These are phyloP conservation scores for Folsomia candida DNA, from an alignment of 2,888 invertebrate genomes.

Conservation along the genomic window DNA sequence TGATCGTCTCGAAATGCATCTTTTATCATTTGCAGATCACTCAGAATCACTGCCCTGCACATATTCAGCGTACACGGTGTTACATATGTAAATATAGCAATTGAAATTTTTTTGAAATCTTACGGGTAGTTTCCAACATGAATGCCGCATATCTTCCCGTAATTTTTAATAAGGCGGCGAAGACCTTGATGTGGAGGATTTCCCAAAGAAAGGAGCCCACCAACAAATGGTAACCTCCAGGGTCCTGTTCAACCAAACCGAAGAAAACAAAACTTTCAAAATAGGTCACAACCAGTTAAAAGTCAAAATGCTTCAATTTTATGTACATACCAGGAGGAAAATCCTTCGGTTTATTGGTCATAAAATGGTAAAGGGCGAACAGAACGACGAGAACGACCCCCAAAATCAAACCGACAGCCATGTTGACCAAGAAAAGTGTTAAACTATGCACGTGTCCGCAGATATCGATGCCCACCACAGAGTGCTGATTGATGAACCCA, in stretches of 20 bases:
- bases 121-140: conserved; percentile 34
- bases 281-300: no score
- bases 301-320: no score
- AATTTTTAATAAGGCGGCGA: conserved; percentile 9
- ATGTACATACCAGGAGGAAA: conserved; percentile 15
- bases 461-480: no score
- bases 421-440: no score
- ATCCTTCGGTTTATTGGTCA: conserved; percentile 19
- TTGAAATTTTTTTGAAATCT: background rate
- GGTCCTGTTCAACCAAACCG: conserved; percentile 26
- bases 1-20: conserved; percentile 31
- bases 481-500: no score
- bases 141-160: conserved; percentile 27
- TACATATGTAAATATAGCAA: background rate
- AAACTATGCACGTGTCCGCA: no score
- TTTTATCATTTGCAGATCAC: conserved; percentile 26
- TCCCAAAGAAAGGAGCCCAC: conserved; percentile 18
- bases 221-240: conserved; percentile 21
- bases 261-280: no score
- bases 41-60: conserved; percentile 21
- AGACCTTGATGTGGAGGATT: conserved; percentile 30
- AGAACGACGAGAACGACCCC: background rate
- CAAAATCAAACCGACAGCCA: background rate
- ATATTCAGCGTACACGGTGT: background rate
- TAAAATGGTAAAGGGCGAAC: background rate